Evolutionary conservation across 2,113 vertebrate species (phyloP).

Genomic region (Leucosticte australis): DNA sequence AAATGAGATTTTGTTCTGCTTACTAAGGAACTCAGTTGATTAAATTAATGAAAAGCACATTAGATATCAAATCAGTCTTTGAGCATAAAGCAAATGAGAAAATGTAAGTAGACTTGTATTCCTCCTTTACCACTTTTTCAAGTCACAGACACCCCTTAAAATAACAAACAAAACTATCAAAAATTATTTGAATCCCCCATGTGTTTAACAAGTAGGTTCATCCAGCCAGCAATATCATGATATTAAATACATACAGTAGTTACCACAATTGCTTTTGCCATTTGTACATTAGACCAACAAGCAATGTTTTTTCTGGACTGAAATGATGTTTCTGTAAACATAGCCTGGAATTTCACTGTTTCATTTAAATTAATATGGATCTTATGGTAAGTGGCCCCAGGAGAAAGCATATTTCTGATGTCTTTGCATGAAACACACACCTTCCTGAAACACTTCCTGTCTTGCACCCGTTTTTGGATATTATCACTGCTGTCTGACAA

Average conservation of each 20-base stretch:
- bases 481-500: constrained; percentile 36
- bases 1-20: neutral
- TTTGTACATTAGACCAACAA: neutral
- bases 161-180: neutral
- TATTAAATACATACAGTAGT: neutral
- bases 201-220: neutral
- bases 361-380: constrained; percentile 3
- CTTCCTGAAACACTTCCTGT: constrained; percentile 30
- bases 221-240: neutral
- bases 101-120: neutral
- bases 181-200: neutral
- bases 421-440: constrained; percentile 36
- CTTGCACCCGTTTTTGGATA: constrained; percentile 22
- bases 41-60: neutral
- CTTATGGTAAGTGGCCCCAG: neutral
- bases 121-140: neutral
- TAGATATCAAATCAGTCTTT: neutral
- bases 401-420: constrained; percentile 19
- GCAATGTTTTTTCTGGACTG: neutral
- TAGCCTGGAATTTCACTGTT: neutral
- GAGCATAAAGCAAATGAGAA: neutral
- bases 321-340: constrained; percentile 51
- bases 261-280: constrained; percentile 5
- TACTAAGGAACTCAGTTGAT: neutral
- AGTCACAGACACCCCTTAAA: neutral